A percentile compares a stretch with the other conserved stretches of the same genome.
Conservation (phyloP, 1,140 invertebrate species). For the Drosophila dunni region DNA sequence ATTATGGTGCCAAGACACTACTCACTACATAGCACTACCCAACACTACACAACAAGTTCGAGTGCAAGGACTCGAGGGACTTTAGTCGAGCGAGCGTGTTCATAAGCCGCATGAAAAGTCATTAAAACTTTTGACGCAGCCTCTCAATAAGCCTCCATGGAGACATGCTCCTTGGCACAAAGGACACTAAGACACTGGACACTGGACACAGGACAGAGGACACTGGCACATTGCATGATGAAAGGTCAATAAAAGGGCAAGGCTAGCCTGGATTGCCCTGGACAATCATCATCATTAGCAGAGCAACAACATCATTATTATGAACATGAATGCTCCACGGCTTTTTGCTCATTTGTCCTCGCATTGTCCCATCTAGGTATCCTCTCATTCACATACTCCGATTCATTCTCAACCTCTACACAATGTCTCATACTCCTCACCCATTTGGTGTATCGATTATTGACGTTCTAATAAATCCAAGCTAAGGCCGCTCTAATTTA, state of each 20-base stretch:
- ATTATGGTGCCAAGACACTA: slow-evolving; percentile 44
- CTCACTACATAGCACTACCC: slow-evolving; percentile 3
- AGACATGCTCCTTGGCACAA: slow-evolving; percentile 16
- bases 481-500: slow-evolving; percentile 70
- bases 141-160: slow-evolving; percentile 23
- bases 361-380: slow-evolving; percentile 29
- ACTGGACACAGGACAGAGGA: not conserved
- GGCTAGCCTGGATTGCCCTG: slow-evolving; percentile 5
- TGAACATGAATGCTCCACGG: not conserved
- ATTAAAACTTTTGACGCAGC: slow-evolving; percentile 73
- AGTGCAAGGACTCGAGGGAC: slow-evolving; percentile 38
- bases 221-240: slow-evolving; percentile 22
- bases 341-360: slow-evolving; percentile 29
- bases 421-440: not conserved
- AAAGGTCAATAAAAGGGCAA: slow-evolving; percentile 74
- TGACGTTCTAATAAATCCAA: slow-evolving; percentile 69
- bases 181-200: slow-evolving; percentile 3
- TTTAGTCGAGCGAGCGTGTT: slow-evolving; percentile 20
- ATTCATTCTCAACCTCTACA: not conserved
- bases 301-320: slow-evolving; percentile 32
- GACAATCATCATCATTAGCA: slow-evolving; percentile 47
- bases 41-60: slow-evolving; percentile 13
- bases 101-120: slow-evolving; percentile 76
- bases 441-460: slow-evolving; percentile 55
- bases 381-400: slow-evolving; percentile 3